Evolutionary conservation across 2,797 vertebrate genomes (phyloP).

Genomic region (Anisognathus igniventris): DNA sequence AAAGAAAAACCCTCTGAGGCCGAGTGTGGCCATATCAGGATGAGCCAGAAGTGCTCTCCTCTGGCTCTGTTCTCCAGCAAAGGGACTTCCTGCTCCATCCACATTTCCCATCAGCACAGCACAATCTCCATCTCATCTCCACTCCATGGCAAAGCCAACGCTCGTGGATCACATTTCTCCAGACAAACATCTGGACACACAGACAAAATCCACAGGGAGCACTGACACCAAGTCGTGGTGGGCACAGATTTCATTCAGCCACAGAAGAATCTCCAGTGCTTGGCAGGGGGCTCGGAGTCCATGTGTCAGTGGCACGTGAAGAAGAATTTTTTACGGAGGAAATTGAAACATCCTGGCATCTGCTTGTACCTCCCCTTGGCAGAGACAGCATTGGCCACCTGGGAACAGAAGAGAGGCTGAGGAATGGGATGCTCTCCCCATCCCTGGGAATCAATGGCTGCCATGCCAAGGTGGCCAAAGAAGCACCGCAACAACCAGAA

Average conservation of each 20-base stretch:
- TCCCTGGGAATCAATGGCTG: background rate
- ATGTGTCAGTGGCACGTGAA: slow-evolving; percentile 57
- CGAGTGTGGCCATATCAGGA: fast-evolving
- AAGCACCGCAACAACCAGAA: fast-evolving
- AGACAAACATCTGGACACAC: background rate
- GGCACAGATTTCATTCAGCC: background rate
- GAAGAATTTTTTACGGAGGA: slow-evolving; percentile 88
- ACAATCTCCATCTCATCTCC: background rate
- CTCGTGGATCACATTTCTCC: background rate
- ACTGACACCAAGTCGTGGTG: fast-evolving
- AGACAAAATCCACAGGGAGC: background rate
- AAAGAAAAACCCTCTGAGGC: background rate
- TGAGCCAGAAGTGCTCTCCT: background rate
- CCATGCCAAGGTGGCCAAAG: fast-evolving
- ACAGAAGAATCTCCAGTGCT: fast-evolving
- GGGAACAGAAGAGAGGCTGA: background rate
- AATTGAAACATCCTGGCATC: slow-evolving; percentile 92
- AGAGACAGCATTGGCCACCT: slow-evolving; percentile 87
- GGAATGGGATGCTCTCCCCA: background rate
- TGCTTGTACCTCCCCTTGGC: slow-evolving; percentile 89
- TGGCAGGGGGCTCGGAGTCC: fast-evolving
- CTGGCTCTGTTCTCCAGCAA: fast-evolving
- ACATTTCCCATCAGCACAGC: fast-evolving
- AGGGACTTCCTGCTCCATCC: background rate
- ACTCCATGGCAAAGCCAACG: background rate